phyloP scores from a whole-genome alignment of 2,113 vertebrate genomes.

The Haemorhous mexicanus region DNA sequence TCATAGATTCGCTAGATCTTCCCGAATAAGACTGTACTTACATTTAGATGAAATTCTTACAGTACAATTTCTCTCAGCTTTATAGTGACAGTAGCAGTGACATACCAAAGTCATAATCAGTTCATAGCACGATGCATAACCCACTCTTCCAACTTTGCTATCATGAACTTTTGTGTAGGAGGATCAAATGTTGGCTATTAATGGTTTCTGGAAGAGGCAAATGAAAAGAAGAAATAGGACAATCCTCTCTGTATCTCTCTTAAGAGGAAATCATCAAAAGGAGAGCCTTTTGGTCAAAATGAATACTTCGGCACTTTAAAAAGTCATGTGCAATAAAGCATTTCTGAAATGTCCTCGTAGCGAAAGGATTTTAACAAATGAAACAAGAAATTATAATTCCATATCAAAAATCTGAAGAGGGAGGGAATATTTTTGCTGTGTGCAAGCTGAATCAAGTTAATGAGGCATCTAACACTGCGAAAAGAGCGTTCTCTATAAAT shows the following conservation, averaged over 20 bases:
- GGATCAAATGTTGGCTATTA: slow-evolving; percentile 54
- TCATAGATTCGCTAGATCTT: neutral
- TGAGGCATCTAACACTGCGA: slow-evolving; percentile 82
- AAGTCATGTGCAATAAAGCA: slow-evolving; percentile 66
- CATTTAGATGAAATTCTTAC: slow-evolving; percentile 3
- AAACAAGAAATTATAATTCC: slow-evolving; percentile 82
- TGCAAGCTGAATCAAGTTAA: slow-evolving; percentile 85
- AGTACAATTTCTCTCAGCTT: slow-evolving; percentile 11
- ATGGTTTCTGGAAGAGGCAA: slow-evolving; percentile 43
- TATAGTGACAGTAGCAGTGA: slow-evolving; percentile 42
- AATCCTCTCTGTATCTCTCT: slow-evolving; percentile 47
- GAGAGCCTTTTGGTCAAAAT: slow-evolving; percentile 67
- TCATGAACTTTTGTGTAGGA: slow-evolving; percentile 57
- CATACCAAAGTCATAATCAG: slow-evolving; percentile 42
- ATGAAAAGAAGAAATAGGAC: slow-evolving; percentile 63
- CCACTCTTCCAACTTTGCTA: slow-evolving; percentile 44
- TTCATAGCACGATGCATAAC: slow-evolving; percentile 26
- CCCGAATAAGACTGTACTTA: neutral
- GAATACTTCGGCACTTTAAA: slow-evolving; percentile 64
- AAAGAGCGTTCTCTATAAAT: slow-evolving; percentile 84
- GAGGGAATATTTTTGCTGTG: slow-evolving; percentile 84
- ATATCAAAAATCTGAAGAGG: slow-evolving; percentile 83
- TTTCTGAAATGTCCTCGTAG: slow-evolving; percentile 74
- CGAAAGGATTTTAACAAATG: slow-evolving; percentile 75
- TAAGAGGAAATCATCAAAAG: slow-evolving; percentile 62